A percentile compares a stretch with the other conserved stretches of the same genome.
Conservation (phyloP, 2,888 invertebrate species). For the Mythimna pallens region DNA sequence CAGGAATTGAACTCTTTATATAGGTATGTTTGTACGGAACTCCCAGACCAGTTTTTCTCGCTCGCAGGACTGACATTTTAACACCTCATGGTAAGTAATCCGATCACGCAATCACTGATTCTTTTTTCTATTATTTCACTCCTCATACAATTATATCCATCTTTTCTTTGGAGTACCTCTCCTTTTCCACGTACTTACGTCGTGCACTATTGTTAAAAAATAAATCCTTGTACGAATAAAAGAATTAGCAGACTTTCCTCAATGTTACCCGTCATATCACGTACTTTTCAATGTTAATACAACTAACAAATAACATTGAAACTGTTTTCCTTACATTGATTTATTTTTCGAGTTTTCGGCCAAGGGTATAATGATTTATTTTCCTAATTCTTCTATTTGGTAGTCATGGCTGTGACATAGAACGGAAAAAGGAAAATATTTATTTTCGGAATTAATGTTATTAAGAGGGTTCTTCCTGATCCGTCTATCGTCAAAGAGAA, state of each 20-base stretch:
- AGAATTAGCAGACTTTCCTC: conserved; percentile 50
- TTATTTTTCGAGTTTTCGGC: conserved; percentile 28
- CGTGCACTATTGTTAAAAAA: conserved; percentile 25
- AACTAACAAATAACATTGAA: conserved; percentile 51
- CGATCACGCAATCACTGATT: no score
- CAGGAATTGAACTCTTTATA: no score
- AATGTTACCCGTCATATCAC: conserved; percentile 54
- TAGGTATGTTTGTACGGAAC: no score
- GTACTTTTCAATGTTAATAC: conserved; percentile 61
- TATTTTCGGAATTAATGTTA: background rate
- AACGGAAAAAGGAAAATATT: background rate
- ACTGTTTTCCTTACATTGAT: conserved; percentile 56
- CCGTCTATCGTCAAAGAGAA: no score
- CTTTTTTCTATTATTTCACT: no score
- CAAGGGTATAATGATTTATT: conserved; percentile 44
- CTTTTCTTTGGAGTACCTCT: no score
- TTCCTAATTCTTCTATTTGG: conserved; percentile 5
- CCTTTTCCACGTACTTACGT: no score
- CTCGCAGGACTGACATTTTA: no score
- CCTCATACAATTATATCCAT: no score
- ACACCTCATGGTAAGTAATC: no score
- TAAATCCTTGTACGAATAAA: conserved; percentile 45
- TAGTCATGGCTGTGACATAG: background rate
- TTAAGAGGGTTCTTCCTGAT: no score
- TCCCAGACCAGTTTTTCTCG: no score